Evolutionary conservation across 2,113 vertebrate genomes (phyloP).

Genomic region (Himantopus leucocephalus): DNA sequence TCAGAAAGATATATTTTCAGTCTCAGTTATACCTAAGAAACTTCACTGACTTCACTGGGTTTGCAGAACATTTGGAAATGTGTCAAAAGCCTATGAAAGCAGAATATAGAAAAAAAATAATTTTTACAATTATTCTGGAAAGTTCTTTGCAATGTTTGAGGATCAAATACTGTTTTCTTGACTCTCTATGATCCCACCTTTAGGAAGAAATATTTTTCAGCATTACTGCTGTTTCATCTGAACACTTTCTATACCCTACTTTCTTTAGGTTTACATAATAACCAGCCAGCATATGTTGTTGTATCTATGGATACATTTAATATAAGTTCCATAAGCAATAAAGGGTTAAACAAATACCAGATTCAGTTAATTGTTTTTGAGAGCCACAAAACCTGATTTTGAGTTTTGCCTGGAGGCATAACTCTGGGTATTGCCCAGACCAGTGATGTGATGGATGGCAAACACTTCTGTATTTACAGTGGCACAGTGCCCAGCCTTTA

Average conservation of each 20-base stretch:
- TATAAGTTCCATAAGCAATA: not conserved
- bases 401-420: not conserved
- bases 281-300: not conserved
- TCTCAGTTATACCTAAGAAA: not conserved
- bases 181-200: not conserved
- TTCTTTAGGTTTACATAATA: not conserved
- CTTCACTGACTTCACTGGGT: not conserved
- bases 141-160: not conserved
- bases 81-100: not conserved
- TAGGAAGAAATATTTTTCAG: not conserved
- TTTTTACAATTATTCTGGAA: not conserved
- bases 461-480: conserved; percentile 40
- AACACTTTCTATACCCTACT: not conserved
- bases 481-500: conserved; percentile 23
- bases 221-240: not conserved
- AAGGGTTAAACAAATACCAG: not conserved
- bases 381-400: conserved; percentile 18
- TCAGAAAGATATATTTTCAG: not conserved
- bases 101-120: not conserved
- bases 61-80: not conserved
- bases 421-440: conserved; percentile 5
- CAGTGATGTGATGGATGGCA: conserved; percentile 18
- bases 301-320: not conserved
- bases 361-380: conserved; percentile 26
- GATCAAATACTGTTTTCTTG: not conserved